These are phyloP conservation scores for Barnardius zonarius DNA, from an alignment of 2,113 vertebrate genomes.

Conservation along the genomic window DNA sequence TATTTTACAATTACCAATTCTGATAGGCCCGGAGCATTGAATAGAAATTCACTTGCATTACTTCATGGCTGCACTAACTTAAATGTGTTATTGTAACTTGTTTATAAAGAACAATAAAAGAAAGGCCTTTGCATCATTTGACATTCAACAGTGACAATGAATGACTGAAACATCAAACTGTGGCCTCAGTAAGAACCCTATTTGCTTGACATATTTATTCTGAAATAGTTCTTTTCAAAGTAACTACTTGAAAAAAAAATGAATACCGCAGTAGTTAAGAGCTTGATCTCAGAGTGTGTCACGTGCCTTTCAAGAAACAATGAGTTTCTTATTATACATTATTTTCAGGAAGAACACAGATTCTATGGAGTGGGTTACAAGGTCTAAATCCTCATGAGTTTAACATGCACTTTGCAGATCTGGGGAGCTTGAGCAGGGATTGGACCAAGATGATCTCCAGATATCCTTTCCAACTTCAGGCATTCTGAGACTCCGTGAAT, in stretches of 20 bases:
- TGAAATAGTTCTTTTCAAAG: conserved; percentile 1
- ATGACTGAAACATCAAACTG: neutral
- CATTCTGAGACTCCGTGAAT: accelerated
- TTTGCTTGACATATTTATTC: neutral
- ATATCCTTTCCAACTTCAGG: neutral
- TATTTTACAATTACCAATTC: neutral
- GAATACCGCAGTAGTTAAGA: neutral
- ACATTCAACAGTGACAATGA: neutral
- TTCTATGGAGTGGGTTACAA: neutral
- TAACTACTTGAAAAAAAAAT: neutral
- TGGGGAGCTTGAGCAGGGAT: neutral
- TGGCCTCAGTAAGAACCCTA: neutral
- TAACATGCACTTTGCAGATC: neutral
- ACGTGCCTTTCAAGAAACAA: neutral
- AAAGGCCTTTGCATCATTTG: neutral
- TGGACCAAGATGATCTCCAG: neutral
- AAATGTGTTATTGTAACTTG: neutral
- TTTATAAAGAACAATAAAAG: neutral
- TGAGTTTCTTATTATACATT: neutral
- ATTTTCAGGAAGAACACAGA: neutral
- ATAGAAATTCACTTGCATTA: neutral
- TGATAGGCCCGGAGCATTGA: neutral
- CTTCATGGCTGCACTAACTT: neutral
- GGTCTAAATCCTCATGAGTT: neutral
- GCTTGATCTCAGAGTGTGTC: neutral